These are phyloP conservation scores for Nannospalax galili DNA, from an alignment of 2,113 vertebrate species.

Conservation along the genomic window DNA sequence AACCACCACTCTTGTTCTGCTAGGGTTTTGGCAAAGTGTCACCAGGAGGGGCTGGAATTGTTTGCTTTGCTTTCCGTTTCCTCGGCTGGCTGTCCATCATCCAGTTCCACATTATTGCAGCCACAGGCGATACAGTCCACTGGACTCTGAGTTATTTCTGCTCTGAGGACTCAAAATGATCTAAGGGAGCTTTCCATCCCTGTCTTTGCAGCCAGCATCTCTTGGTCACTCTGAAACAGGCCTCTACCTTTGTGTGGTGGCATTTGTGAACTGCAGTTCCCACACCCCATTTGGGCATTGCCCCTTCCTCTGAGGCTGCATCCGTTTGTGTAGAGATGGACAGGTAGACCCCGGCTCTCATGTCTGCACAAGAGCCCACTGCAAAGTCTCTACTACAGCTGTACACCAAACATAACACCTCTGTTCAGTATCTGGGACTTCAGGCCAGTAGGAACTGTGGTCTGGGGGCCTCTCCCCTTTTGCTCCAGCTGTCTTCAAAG, in stretches of 20 bases:
- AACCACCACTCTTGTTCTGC: background rate
- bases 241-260: background rate
- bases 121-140: too few relatives aligned
- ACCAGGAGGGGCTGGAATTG: background rate
- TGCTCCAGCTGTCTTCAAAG: background rate
- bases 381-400: background rate
- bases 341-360: background rate
- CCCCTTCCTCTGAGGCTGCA: background rate
- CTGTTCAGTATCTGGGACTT: fast-evolving
- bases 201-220: background rate
- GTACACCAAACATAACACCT: background rate
- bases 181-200: background rate
- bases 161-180: background rate
- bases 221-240: background rate
- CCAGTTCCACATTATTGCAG: fast-evolving
- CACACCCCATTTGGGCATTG: too few relatives aligned
- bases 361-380: fast-evolving
- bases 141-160: background rate
- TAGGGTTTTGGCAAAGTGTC: background rate
- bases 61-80: background rate
- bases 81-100: background rate
- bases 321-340: fast-evolving
- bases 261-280: too few relatives aligned
- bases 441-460: too few relatives aligned
- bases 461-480: too few relatives aligned